Evolutionary conservation across 2,888 invertebrate species (phyloP).

Genomic region (Parnassius smintheus): DNA sequence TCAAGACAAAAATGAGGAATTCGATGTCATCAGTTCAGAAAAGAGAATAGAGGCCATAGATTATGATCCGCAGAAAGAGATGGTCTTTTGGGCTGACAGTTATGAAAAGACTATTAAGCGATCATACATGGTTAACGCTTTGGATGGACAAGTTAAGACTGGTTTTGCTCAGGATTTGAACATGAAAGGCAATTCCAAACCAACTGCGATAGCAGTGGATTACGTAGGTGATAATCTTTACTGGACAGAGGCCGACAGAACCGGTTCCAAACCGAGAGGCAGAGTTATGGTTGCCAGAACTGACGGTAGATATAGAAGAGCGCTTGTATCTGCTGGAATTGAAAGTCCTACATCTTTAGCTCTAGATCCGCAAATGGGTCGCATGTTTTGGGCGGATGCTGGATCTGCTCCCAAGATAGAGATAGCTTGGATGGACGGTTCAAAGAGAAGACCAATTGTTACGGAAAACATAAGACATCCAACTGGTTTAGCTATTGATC

Average conservation of each 20-base stretch:
- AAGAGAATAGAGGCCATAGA: conserved; percentile 95
- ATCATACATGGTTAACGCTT: conserved; percentile 92
- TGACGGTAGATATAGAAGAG: conserved; percentile 93
- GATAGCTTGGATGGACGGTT: conserved; percentile 98
- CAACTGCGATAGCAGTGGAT: conserved; percentile 94
- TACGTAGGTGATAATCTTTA: conserved; percentile 97
- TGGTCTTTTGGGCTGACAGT: conserved; percentile 98
- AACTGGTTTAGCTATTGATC: conserved; percentile 94
- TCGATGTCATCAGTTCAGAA: conserved; percentile 90
- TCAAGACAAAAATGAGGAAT: conserved; percentile 84
- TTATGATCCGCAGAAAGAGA: conserved; percentile 90
- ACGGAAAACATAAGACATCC: conserved; percentile 92
- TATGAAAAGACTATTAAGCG: conserved; percentile 94
- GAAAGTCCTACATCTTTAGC: conserved; percentile 94
- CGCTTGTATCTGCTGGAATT: conserved; percentile 88
- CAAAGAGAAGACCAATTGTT: conserved; percentile 90
- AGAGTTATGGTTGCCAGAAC: conserved; percentile 93
- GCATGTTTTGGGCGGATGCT: conserved; percentile 96
- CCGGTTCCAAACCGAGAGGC: conserved; percentile 87
- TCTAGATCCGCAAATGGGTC: conserved; percentile 91
- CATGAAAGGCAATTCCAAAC: conserved; percentile 90
- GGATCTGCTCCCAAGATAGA: conserved; percentile 96
- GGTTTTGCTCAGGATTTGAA: conserved; percentile 94
- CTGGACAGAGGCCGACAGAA: conserved; percentile 93
- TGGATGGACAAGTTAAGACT: conserved; percentile 87